These are phyloP conservation scores for Mohoua ochrocephala DNA, from an alignment of 2,113 vertebrate species.

Conservation along the genomic window DNA sequence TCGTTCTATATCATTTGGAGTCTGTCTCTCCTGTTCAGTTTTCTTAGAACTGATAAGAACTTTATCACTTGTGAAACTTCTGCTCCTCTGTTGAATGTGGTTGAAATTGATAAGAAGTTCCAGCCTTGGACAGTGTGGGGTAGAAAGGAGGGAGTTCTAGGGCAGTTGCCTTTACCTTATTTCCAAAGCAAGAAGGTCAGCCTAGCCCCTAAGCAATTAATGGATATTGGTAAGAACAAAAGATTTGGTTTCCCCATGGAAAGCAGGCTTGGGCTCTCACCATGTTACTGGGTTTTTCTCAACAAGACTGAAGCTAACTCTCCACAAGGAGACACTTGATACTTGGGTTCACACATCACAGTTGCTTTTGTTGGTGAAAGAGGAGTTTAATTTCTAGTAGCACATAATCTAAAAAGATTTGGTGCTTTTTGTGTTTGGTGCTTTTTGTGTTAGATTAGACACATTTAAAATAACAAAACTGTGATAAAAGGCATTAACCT, in stretches of 20 bases:
- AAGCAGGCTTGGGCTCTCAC: background rate
- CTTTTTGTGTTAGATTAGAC: background rate
- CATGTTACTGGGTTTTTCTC: accelerated
- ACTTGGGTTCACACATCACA: background rate
- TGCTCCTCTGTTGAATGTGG: background rate
- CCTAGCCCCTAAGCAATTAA: background rate
- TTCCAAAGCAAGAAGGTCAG: background rate
- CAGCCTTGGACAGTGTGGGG: background rate
- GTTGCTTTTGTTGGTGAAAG: background rate
- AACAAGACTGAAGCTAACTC: background rate
- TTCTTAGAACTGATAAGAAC: conserved; percentile 8
- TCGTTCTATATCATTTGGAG: background rate
- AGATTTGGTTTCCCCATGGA: background rate
- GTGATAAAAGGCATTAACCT: background rate
- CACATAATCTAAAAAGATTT: background rate
- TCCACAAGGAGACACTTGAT: background rate
- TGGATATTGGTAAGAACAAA: background rate
- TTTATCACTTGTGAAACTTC: conserved; percentile 4
- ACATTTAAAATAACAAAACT: background rate
- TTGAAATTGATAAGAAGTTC: background rate
- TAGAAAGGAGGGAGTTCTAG: background rate
- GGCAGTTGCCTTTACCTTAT: background rate
- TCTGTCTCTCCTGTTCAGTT: background rate
- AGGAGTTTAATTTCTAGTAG: background rate
- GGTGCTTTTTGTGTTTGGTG: background rate